phyloP scores from a whole-genome alignment of 2,113 vertebrate genomes.

The Labeo rohita region DNA sequence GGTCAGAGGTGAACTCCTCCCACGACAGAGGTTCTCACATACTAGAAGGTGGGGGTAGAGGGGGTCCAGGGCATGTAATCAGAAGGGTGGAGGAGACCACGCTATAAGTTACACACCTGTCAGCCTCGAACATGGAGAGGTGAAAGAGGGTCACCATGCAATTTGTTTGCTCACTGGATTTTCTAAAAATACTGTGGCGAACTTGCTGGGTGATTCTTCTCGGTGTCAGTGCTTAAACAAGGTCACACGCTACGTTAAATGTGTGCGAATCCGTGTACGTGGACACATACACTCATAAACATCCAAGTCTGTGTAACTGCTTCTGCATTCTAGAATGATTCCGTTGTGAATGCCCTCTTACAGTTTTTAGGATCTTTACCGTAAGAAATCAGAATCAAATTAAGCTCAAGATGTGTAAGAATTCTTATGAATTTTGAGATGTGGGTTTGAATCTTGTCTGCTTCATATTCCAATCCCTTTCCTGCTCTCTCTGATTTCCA shows the following conservation, averaged over 20 bases:
- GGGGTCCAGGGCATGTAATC: slow-evolving; percentile 45
- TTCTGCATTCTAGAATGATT: background rate
- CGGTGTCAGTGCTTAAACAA: slow-evolving; percentile 36
- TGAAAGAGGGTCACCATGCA: slow-evolving; percentile 45
- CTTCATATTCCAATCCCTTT: background rate
- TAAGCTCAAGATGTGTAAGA: background rate
- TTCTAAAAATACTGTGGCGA: slow-evolving; percentile 47
- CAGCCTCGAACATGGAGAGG: slow-evolving; percentile 40
- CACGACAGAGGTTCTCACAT: slow-evolving; percentile 47
- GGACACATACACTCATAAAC: slow-evolving; percentile 30
- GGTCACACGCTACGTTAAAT: slow-evolving; percentile 38
- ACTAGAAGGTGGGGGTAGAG: slow-evolving; percentile 18
- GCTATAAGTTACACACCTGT: slow-evolving; percentile 59
- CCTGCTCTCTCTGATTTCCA: background rate
- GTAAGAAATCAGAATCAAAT: background rate
- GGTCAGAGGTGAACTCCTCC: slow-evolving; percentile 43
- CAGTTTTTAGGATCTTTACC: background rate
- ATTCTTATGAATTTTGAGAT: background rate
- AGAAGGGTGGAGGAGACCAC: slow-evolving; percentile 41
- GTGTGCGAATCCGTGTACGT: background rate
- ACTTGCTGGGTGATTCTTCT: slow-evolving; percentile 46
- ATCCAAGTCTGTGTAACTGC: background rate
- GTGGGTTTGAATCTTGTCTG: background rate
- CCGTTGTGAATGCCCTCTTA: background rate
- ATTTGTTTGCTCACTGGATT: slow-evolving; percentile 52